Evolutionary conservation across 2,797 vertebrate species (phyloP), one percentile per base, ranked within the genome.

Genomic region (Momotus momota): DNA sequence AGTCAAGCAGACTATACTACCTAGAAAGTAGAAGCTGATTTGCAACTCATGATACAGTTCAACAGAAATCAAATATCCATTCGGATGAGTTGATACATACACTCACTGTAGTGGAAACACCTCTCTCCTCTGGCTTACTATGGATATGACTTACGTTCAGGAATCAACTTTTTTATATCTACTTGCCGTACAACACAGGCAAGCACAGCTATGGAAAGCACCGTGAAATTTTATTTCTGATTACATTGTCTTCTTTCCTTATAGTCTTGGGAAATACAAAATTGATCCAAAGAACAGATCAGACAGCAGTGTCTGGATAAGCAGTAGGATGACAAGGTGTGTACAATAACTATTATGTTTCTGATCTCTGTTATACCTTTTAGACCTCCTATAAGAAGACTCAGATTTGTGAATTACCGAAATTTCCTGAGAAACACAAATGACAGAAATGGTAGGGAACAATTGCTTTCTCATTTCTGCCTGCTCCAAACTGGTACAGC

Each of bases 21-120:
- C 86, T 90, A 93, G 94, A 97, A 97, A 96, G 81, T 67, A 87
- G 91, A 84, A 92, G 85, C 22, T 65, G 95, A 96, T 97, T 96
- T 97, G 92, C 95, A 92, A 86, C 93, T 97, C 96, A 83, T 96
- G 94, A 96, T 91, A 90, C 93, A 96, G 94, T 97, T 97, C 97
- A 90, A 96, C 91, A 94, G 96, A 97, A 97, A 95, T 78, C 96
- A 90, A 97, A 95, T 95, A 97, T 85, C 94, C 88, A 80, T 96
- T 97, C 3, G 73, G 94, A 96, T 97, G 96, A 95, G 93, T 96
- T 95, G 95, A 96, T 97, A 89, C 16, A 55, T 91, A 93, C 90
- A 96, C 90, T 96, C 94, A 95, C 86, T 93, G 82, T 95, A 93
- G 94, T 95, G 94, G 96, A 94, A 97, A 97, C 96, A 95, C 81